Conservation (phyloP, 1,140 invertebrate genomes). For the Leptoteleia sp. region DNA sequence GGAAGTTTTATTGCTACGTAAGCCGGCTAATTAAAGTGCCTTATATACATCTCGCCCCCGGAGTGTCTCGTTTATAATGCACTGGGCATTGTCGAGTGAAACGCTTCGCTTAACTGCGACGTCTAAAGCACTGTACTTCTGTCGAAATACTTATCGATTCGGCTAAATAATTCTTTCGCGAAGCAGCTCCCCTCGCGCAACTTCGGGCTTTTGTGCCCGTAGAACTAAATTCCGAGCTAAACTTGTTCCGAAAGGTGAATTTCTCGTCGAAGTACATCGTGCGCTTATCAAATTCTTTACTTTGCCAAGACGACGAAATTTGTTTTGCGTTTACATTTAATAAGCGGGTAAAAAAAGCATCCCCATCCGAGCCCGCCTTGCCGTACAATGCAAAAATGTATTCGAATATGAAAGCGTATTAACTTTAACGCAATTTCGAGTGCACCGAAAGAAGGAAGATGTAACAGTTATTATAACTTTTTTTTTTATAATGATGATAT, state of each 20-base stretch:
- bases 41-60: conserved; percentile 3
- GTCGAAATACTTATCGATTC: background rate
- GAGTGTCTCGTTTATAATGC: background rate
- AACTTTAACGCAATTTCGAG: too few relatives aligned
- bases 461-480: too few relatives aligned
- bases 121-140: too few relatives aligned
- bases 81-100: too few relatives aligned
- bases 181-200: background rate
- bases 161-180: background rate
- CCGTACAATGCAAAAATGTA: too few relatives aligned
- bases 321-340: background rate
- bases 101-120: too few relatives aligned
- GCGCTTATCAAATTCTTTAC: background rate
- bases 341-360: too few relatives aligned
- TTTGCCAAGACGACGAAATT: background rate
- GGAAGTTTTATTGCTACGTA: conserved; percentile 49
- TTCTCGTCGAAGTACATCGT: background rate
- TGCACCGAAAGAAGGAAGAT: too few relatives aligned
- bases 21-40: conserved; percentile 38
- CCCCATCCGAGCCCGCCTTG: too few relatives aligned
- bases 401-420: too few relatives aligned
- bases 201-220: background rate
- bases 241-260: background rate
- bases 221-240: background rate
- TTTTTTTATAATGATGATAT: too few relatives aligned